Conservation (phyloP, 2,797 vertebrate species). For the Schizothorax lantsangensis region DNA sequence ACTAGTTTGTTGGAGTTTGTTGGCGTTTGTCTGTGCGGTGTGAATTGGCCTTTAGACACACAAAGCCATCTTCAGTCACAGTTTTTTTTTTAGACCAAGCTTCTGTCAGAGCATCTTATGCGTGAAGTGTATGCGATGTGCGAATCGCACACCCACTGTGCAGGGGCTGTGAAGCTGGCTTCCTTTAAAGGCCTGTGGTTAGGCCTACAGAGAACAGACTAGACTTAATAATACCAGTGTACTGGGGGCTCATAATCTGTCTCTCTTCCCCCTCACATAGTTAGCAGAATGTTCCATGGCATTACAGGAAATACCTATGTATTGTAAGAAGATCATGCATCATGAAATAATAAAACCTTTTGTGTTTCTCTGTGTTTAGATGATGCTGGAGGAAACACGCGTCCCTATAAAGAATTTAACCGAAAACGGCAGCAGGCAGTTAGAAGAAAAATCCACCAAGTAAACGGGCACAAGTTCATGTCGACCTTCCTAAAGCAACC, state of each 20-base stretch:
- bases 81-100: background rate
- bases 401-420: conserved; percentile 87
- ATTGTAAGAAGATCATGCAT: background rate
- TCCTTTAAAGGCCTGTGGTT: conserved; percentile 44
- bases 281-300: background rate
- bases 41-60: background rate
- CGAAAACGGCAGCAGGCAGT: conserved; percentile 91
- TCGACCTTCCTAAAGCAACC: conserved; percentile 95
- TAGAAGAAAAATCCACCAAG: conserved; percentile 90
- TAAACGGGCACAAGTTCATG: conserved; percentile 99
- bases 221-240: background rate
- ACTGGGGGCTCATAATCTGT: background rate
- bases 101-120: conserved; percentile 12
- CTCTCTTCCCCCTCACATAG: background rate
- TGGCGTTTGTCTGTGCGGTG: too few species aligned
- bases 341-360: background rate
- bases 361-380: conserved; percentile 62
- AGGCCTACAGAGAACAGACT: conserved; percentile 20
- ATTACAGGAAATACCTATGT: background rate
- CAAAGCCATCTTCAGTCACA: conserved; percentile 5
- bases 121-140: background rate
- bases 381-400: conserved; percentile 71
- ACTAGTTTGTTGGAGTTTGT: too few species aligned
- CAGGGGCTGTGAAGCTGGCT: background rate
- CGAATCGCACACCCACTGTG: background rate